Base-by-base conservation (phyloP, 2,113 vertebrate species). In the Paracyprichromis sp. region DNA sequence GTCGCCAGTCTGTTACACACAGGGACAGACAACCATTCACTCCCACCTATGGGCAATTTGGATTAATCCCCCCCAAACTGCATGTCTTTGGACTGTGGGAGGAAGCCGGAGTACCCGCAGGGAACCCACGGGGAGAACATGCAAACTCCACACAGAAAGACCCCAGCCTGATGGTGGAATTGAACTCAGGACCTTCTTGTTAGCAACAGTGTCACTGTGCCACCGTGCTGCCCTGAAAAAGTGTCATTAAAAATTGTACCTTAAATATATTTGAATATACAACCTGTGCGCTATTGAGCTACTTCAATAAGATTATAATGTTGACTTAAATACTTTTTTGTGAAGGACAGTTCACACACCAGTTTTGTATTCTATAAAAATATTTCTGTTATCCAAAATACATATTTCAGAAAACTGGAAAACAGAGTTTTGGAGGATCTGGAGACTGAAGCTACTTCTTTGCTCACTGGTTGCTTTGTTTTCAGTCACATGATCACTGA, bases 81-180 rank as follows among this genome's bases (percentile, higher is more conserved):
- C 24, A 57, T 57, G 56, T 57, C 56, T 57, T 57, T 57, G 13
- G 43, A 45, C 13, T 1, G 43, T 45, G 43, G 56, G 8, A 59
- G 56, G 26, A 59, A 59, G 56, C 56, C 0, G 3, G 56, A 59
- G 56, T 4, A 59, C 56, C 13, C 0, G 0, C 8, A 31, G 26
- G 8, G 56, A 59, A 59, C 56, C 13, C 56, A 59, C 8, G 2
- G 26, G 13, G 13, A 59, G 56, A 59, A 57, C 56, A 57, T 29
- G 56, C 24, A 57, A 57, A 59, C 24, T 59, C 24, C 56, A 59
- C 56, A 59, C 24, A 59, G 56, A 9, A 16, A 29, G 7, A 8
- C 24, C 43, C 6, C 13, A 2, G 5, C n/a, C 54, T 9, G 26
- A 59, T 9, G 57, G 57, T 59, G 56, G 56, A 29, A 59, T 9